Conservation (phyloP, 2,888 invertebrate species). For the Tethea ocularis region DNA sequence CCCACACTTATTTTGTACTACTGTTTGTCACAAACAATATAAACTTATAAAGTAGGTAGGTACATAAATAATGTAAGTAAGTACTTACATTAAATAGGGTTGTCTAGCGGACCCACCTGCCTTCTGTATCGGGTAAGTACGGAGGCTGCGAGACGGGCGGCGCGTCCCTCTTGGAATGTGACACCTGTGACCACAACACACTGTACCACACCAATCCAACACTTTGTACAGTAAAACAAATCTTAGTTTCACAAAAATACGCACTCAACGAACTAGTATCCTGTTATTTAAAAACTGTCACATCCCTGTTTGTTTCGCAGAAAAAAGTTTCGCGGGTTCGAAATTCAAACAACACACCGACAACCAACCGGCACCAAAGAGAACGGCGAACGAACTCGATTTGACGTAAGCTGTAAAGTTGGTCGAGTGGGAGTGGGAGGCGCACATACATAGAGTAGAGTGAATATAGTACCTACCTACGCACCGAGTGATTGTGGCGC, state of each 20-base stretch:
- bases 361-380: constrained; percentile 39
- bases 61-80: constrained; percentile 9
- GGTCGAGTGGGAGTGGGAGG: constrained; percentile 35
- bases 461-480: constrained; percentile 30
- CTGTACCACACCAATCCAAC: constrained; percentile 49
- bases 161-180: constrained; percentile 73
- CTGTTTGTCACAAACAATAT: too few relatives aligned
- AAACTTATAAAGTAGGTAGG: background rate
- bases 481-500: constrained; percentile 49
- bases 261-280: constrained; percentile 21
- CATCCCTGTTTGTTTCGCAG: constrained; percentile 35
- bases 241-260: constrained; percentile 26
- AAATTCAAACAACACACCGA: constrained; percentile 24
- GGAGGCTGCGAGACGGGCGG: constrained; percentile 69
- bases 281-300: constrained; percentile 35
- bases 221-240: constrained; percentile 29
- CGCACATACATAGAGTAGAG: constrained; percentile 19
- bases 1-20: constrained; percentile 9
- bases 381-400: constrained; percentile 65
- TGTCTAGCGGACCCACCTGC: constrained; percentile 67
- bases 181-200: constrained; percentile 77
- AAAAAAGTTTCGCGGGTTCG: constrained; percentile 70
- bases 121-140: constrained; percentile 48
- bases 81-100: constrained; percentile 53
- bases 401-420: constrained; percentile 48